phyloP scores from a whole-genome alignment of 2,113 vertebrate genomes.

The Tachuris rubrigastra region DNA sequence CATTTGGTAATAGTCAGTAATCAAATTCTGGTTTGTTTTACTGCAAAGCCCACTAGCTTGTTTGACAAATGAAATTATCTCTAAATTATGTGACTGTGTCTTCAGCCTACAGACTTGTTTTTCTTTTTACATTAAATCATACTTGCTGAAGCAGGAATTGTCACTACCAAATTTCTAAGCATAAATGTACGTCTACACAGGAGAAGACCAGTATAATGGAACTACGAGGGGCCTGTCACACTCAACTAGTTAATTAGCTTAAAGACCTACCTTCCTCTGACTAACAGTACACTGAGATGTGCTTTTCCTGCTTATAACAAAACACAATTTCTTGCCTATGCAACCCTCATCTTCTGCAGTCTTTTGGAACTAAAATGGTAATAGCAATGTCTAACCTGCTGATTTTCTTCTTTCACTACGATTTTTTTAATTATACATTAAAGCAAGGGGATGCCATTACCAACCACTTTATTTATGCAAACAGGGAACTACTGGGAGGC shows the following conservation, averaged over 20 bases:
- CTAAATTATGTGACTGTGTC: not conserved
- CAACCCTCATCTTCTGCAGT: not conserved
- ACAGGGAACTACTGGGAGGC: not conserved
- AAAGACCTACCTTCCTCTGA: not conserved
- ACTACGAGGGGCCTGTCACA: not conserved
- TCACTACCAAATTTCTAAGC: not conserved
- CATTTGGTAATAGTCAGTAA: constrained; percentile 19
- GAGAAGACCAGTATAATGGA: not conserved
- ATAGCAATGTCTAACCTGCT: not conserved
- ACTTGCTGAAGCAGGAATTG: not conserved
- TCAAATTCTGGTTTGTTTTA: constrained; percentile 29
- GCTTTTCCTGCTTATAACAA: not conserved
- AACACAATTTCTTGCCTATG: not conserved
- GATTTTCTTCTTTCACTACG: not conserved
- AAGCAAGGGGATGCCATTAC: not conserved
- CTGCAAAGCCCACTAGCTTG: not conserved
- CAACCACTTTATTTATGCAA: not conserved
- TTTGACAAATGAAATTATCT: not conserved
- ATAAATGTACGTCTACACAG: not conserved
- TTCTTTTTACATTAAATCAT: not conserved
- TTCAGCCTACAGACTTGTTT: not conserved
- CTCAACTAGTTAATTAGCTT: not conserved
- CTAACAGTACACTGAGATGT: not conserved
- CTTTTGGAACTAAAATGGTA: not conserved
- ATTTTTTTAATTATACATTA: not conserved